Conservation (phyloP, 1,140 invertebrate species). For the Melitaea cinxia region DNA sequence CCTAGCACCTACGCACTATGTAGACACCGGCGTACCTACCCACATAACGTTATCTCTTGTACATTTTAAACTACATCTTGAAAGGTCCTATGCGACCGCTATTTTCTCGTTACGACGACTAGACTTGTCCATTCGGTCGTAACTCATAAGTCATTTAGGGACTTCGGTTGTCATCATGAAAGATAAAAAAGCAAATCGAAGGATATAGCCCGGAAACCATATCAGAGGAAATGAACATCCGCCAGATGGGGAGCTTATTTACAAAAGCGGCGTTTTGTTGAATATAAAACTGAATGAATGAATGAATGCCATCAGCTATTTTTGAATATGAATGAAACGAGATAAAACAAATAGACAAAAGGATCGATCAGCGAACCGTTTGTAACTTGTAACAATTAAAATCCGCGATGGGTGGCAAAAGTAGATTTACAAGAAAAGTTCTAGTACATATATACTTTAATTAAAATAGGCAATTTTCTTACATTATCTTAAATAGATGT, state of each 20-base stretch:
- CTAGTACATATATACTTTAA: too few relatives aligned
- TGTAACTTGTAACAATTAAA: not conserved
- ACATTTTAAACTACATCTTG: constrained; percentile 22
- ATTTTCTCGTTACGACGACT: not conserved
- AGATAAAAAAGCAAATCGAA: constrained; percentile 69
- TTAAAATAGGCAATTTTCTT: too few relatives aligned
- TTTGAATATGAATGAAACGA: constrained; percentile 36
- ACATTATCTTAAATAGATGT: too few relatives aligned
- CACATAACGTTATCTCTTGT: constrained; percentile 14
- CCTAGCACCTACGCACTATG: constrained; percentile 77
- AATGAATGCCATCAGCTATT: constrained; percentile 44
- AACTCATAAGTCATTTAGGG: constrained; percentile 18
- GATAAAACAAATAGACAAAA: constrained; percentile 13
- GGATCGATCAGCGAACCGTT: constrained; percentile 11
- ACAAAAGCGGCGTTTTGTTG: constrained; percentile 42
- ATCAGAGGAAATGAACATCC: constrained; percentile 75
- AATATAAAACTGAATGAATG: constrained; percentile 50
- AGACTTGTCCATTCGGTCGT: not conserved
- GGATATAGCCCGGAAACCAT: constrained; percentile 66
- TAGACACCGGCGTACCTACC: constrained; percentile 17
- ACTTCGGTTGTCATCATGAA: constrained; percentile 60
- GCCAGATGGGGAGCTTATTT: constrained; percentile 74
- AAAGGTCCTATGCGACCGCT: not conserved
- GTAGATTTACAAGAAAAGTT: not conserved
- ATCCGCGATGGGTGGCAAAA: not conserved